phyloP scores from a whole-genome alignment of 2,797 vertebrate species.

The Siniperca scherzeri region DNA sequence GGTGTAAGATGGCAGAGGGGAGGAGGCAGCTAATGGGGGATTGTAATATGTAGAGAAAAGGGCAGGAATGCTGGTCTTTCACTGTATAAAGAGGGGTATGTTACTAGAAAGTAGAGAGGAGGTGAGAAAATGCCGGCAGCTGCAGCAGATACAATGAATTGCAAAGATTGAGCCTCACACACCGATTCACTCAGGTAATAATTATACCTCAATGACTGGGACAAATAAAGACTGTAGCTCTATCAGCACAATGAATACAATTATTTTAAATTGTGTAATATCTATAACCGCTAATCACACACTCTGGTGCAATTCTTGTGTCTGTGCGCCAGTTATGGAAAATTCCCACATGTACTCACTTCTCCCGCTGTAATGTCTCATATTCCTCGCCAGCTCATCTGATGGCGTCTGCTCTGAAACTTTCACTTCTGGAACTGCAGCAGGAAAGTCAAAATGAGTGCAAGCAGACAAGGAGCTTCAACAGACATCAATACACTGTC shows the following conservation, averaged over 20 bases:
- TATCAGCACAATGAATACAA: neutral
- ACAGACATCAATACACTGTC: neutral
- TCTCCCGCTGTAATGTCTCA: constrained; percentile 89
- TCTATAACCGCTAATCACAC: constrained; percentile 11
- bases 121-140: constrained; percentile 75
- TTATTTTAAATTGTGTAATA: neutral
- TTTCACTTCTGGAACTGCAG: constrained; percentile 90
- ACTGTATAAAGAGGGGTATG: constrained; percentile 58
- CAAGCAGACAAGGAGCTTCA: neutral
- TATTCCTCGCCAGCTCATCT: constrained; percentile 93
- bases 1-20: constrained; percentile 70
- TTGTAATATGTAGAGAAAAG: constrained; percentile 73
- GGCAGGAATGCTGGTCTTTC: constrained; percentile 73
- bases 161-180: constrained; percentile 29
- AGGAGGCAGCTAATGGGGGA: constrained; percentile 64
- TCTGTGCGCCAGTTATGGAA: neutral
- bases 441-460: constrained; percentile 15
- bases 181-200: constrained; percentile 25
- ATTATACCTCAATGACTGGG: constrained; percentile 52
- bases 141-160: constrained; percentile 62
- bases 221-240: neutral
- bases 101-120: constrained; percentile 65
- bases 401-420: constrained; percentile 94
- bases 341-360: constrained; percentile 80
- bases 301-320: neutral